Base-by-base conservation (phyloP, 1,140 invertebrate species). In the Diachasma alloeum region DNA sequence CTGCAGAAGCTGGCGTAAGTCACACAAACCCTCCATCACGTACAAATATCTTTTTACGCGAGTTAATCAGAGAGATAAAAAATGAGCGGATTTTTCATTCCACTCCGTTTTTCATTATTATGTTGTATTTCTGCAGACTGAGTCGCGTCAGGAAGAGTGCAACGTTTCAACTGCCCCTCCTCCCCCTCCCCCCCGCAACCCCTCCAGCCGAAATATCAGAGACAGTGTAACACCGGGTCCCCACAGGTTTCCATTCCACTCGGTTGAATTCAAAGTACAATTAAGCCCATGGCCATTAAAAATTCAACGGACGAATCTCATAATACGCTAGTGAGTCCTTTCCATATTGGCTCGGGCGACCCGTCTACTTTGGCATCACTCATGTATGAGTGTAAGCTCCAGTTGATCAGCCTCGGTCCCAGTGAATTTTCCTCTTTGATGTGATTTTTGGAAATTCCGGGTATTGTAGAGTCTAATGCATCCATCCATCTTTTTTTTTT, bases 211-310 rank as follows among this genome's bases (percentile, higher is more conserved):
- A 46, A 72, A 70, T 70, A 70, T 70, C 68, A 73, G 53, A 48
- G 72, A 63, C 31, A 63, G 31, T 17, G 48, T 53, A 53, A 73
- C 17, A 37, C 70, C 24, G 36, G 17, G 15, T 76, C 75, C 74
- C 78, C 39, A 66, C 63, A 46, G 72, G 19, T 63, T 77, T 82
- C 67, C 77, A 73, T 76, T 75, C 73, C 73, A 26, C 31, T 72
- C 72, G 80, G 80, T 48, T 75, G 83, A 77, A 84, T 83, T 84
- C 81, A 83, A 81, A 84, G 82, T 81, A 82, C 83, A 83, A 84
- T 85, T 84, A 84, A 84, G 81, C 82, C 36, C 74, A 44, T 66
- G 70, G 24, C 80, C 79, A 81, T 84, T 85, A 85, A 83, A 85
- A 82, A 85, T 85, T 83, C 82, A 83, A 73, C 66, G 71, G 37